These are phyloP conservation scores for Archips crataeganus DNA, from an alignment of 2,888 invertebrate genomes.

Conservation along the genomic window DNA sequence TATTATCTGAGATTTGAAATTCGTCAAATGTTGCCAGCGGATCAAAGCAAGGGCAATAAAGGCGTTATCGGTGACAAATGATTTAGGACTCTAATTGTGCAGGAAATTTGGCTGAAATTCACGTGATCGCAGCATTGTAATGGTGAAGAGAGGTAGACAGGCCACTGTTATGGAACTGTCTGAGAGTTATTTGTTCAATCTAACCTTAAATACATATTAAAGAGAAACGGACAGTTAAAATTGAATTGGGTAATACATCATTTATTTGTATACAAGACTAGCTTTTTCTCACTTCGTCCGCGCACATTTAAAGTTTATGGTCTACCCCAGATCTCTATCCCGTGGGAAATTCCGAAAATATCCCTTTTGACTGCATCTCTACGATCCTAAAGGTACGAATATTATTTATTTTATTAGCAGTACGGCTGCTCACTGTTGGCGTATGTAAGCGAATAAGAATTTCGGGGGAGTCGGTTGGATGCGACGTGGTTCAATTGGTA, in stretches of 20 bases:
- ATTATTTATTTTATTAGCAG: too few species aligned
- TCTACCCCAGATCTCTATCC: too few species aligned
- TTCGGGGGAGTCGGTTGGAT: too few species aligned
- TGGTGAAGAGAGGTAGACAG: background rate
- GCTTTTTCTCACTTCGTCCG: too few species aligned
- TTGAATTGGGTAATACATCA: too few species aligned
- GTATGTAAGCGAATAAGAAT: too few species aligned
- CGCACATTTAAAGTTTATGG: too few species aligned
- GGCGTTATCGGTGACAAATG: constrained; percentile 63
- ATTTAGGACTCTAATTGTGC: constrained; percentile 54
- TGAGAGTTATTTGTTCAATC: background rate
- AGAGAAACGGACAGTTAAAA: background rate
- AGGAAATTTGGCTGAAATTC: constrained; percentile 6
- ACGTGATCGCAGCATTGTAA: background rate
- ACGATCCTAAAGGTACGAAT: too few species aligned
- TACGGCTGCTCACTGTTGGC: too few species aligned
- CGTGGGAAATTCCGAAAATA: too few species aligned
- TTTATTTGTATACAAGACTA: background rate
- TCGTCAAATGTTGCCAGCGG: background rate
- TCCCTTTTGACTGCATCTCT: too few species aligned
- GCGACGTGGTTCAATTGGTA: too few species aligned
- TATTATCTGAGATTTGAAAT: background rate
- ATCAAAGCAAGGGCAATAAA: constrained; percentile 41
- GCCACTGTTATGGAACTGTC: background rate
- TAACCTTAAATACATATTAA: background rate